Evolutionary conservation across 1,140 invertebrate genomes (phyloP), one percentile per base, ranked within the genome.

Genomic region (Drosophila parvula): DNA sequence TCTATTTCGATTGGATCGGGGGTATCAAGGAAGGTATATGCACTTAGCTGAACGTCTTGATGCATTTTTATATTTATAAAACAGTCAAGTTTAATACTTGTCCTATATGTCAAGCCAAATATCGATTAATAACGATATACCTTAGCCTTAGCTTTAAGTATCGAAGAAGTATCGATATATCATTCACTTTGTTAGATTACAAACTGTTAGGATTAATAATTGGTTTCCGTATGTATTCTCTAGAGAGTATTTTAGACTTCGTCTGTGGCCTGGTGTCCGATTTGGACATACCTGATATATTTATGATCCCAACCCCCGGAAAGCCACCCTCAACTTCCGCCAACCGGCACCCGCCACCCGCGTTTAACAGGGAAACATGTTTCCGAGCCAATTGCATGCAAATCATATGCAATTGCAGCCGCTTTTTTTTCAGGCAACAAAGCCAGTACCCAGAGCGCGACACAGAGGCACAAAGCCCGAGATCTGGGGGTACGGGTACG

Each of bases 351-450:
- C 22, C 38, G n/a, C 4, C 4, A 34, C 34, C 48, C 50, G 40
- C 62, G 34, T 36, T 16, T 22, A 64, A 55, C 22, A 30, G 53
- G 56, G 75, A 71, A 78, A 78, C 76, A 78, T 78, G 77, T 78
- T 79, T 62, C 64, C 53, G 50, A 68, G 56, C 47, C 81, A 88
- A 89, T 83, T 68, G 74, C 56, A 88, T 88, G 84, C 84, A 88
- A 88, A 88, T 89, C 32, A 65, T 79, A 88, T 88, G 83, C 83
- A 65, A 81, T 81, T 51, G 44, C 38, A 51, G 62, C 45, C 61
- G 62, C 62, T 34, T 65, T 61, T 74, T n/a, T n/a, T n/a, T n/a
- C n/a, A n/a, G n/a, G 45, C 79, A 71, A 76, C 68, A 78, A 75
- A 62, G 63, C 36, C 34, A 83, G 58, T 10, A 3, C 4, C 0